Evolutionary conservation across 2,113 vertebrate genomes (phyloP), one percentile per base, ranked within the genome.

Genomic region (Halcyon senegalensis): DNA sequence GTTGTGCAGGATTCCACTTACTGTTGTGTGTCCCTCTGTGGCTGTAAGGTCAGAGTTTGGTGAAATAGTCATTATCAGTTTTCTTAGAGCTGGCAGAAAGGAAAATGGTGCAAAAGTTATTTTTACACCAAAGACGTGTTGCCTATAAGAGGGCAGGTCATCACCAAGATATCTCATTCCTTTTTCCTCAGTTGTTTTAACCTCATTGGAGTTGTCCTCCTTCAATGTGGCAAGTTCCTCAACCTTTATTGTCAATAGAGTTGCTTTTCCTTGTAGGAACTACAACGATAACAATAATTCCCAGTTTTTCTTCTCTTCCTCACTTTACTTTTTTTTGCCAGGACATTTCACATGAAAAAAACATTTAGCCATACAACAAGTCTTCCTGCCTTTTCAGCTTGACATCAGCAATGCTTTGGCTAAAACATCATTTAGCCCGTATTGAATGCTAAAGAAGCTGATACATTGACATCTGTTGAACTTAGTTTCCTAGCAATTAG

Each of bases 401-500:
- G 55, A 62, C 50, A 63, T 44, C 28, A 77, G 64, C 37, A 46
- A 3, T 18, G 17, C 59, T 41, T 55, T 25, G 23, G n/a, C 41
- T 67, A 25, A 72, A 46, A 31, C 67, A 46, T 21, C 46, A 5
- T 55, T 80, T 60, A 59, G n/a, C 13, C 23, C 18, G 5, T 35
- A 23, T 5, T 63, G 18, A 87, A 50, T 28, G 62, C 41, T 76
- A 64, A 28, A 66, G 87, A 55, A 72, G 64, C 33, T 53, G 59
- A 30, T 83, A 27, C 5, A 51, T 51, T 95, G 83, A 76, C 77
- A 91, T 58, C 77, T 76, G 50, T 82, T 96, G 87, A 96, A 80
- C 44, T 67, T 81, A 69, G 68, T 73, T 87, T 69, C 43, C 58
- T 63, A n/a, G 53, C 95, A 91, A 94, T 95, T 87, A 89, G 78